Evolutionary conservation across 2,888 invertebrate genomes (phyloP).

Genomic region (Myopa tessellatipennis): DNA sequence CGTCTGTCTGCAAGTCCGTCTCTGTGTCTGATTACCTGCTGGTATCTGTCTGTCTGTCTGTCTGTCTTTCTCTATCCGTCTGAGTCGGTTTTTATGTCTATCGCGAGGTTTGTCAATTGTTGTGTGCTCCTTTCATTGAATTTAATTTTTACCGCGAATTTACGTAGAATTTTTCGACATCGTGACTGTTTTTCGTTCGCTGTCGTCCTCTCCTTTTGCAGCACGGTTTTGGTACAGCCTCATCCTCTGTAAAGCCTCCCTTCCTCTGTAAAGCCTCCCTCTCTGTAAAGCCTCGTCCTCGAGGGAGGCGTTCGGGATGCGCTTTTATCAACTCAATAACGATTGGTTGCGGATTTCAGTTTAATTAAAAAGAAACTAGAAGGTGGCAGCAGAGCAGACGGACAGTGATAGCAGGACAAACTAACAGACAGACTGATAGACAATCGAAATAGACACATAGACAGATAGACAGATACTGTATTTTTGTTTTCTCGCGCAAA

Average conservation of each 20-base stretch:
- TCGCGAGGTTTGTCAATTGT: conserved; percentile 17
- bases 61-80: neutral
- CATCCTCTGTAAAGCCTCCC: too few species aligned
- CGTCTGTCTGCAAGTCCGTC: neutral
- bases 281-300: too few species aligned
- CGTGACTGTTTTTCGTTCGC: neutral
- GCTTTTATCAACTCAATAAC: conserved; percentile 27
- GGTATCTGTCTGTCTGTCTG: neutral
- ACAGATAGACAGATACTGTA: neutral
- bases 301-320: neutral
- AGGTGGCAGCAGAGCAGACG: neutral
- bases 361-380: conserved; percentile 44
- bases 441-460: neutral
- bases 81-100: neutral
- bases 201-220: too few species aligned
- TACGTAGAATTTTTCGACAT: neutral
- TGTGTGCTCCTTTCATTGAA: conserved; percentile 11
- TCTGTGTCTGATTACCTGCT: neutral
- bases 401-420: neutral
- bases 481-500: neutral
- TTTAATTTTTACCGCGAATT: conserved; percentile 21
- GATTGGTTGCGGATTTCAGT: conserved; percentile 41
- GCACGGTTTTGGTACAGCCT: too few species aligned
- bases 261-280: too few species aligned
- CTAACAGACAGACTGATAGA: neutral